These are phyloP conservation scores for Pseudomyrmex cubaensis DNA, from an alignment of 1,140 invertebrate genomes.

Conservation along the genomic window DNA sequence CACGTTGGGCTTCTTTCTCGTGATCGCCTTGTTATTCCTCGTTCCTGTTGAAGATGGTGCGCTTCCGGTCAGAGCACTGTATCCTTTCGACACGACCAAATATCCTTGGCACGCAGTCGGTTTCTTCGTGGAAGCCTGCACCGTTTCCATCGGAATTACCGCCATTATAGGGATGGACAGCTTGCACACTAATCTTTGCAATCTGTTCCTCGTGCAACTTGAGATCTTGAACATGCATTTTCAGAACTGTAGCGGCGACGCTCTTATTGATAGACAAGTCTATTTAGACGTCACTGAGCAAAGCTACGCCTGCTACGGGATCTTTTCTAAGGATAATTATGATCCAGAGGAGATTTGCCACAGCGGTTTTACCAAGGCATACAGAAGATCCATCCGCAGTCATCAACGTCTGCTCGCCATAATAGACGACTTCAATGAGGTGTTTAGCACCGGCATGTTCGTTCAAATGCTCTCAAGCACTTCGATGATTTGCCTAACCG, in stretches of 20 bases:
- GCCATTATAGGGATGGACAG: conserved; percentile 71
- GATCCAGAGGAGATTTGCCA: not conserved
- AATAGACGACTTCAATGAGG: conserved; percentile 68
- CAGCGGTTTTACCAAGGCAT: conserved; percentile 51
- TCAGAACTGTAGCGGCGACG: conserved; percentile 41
- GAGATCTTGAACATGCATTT: conserved; percentile 65
- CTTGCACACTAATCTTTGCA: conserved; percentile 42
- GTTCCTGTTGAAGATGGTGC: conserved; percentile 63
- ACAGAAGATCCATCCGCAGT: conserved; percentile 63
- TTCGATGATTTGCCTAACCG: conserved; percentile 74
- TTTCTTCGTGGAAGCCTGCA: conserved; percentile 63
- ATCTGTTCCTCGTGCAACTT: conserved; percentile 57
- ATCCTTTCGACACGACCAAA: conserved; percentile 71
- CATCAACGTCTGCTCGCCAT: conserved; percentile 71
- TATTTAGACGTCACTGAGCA: not conserved
- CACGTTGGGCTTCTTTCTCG: conserved; percentile 49
- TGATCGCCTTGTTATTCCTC: conserved; percentile 67
- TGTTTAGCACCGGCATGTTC: conserved; percentile 72
- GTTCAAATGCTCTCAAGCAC: conserved; percentile 73
- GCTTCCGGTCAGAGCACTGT: conserved; percentile 71
- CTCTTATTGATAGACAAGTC: not conserved
- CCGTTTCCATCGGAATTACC: conserved; percentile 54
- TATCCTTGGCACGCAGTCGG: conserved; percentile 59
- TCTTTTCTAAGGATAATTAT: conserved; percentile 31
- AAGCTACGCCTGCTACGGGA: not conserved